Evolutionary conservation across 2,797 vertebrate genomes (phyloP).

Genomic region (Knipowitschia caucasica): DNA sequence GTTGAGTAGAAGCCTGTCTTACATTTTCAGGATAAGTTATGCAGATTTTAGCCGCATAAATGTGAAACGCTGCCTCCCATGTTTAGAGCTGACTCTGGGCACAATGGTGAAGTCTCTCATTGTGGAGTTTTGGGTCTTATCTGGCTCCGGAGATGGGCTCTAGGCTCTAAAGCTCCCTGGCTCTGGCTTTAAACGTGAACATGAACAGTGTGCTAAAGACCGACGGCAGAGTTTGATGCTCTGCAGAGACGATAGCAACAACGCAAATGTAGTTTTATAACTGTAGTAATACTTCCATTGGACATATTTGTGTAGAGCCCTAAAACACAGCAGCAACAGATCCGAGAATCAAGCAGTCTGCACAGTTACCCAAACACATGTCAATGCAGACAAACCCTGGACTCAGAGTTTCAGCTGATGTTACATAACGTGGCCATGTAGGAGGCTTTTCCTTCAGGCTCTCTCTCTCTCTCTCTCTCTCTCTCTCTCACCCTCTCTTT

Average conservation of each 20-base stretch:
- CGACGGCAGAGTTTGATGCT: constrained; percentile 12
- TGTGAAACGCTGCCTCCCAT: too few relatives aligned
- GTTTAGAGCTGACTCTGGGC: too few relatives aligned
- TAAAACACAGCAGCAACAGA: constrained; percentile 3
- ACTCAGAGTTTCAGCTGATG: constrained; percentile 56
- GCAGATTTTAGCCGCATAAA: too few relatives aligned
- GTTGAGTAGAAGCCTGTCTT: too few relatives aligned
- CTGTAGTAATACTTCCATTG: constrained; percentile 22
- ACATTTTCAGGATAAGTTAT: too few relatives aligned
- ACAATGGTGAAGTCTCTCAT: too few relatives aligned
- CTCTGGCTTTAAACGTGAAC: too few relatives aligned
- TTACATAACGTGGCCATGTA: constrained; percentile 58
- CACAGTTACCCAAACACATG: constrained; percentile 18
- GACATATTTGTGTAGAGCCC: neutral
- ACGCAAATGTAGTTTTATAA: constrained; percentile 18
- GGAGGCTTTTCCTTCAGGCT: constrained; percentile 51
- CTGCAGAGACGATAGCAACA: constrained; percentile 10
- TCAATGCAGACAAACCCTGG: constrained; percentile 35
- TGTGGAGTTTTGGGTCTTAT: too few relatives aligned
- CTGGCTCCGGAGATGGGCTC: too few relatives aligned
- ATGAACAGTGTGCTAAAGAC: constrained; percentile 14
- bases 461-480: constrained; percentile 12
- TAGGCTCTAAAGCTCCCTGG: too few relatives aligned
- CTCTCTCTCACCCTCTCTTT: neutral
- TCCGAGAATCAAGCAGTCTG: neutral